Percentiles rank a stretch among this genome's conserved stretches.
Evolutionary conservation across 2,797 vertebrate species (phyloP).

Genomic region (Channa striata): DNA sequence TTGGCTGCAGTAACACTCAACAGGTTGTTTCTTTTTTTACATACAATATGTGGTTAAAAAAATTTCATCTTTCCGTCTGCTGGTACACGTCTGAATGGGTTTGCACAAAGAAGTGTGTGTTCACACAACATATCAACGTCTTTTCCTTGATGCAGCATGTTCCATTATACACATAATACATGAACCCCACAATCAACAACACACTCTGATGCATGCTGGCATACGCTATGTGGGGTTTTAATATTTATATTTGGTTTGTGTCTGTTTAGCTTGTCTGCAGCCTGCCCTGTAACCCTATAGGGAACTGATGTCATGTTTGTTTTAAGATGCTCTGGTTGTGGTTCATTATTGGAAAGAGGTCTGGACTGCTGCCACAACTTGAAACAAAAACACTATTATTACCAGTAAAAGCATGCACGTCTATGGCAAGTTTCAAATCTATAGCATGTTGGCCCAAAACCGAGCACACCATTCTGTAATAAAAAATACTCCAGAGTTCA

Average conservation of each 20-base stretch:
- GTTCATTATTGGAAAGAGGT: not conserved
- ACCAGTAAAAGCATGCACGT: not conserved
- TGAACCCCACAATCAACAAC: conserved; percentile 46
- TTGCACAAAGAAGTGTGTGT: conserved; percentile 25
- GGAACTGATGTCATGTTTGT: not conserved
- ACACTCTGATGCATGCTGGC: conserved; percentile 68
- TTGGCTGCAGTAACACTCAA: conserved; percentile 54
- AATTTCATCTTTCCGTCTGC: conserved; percentile 35
- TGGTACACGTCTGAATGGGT: conserved; percentile 43
- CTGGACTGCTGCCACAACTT: conserved; percentile 2
- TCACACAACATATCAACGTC: conserved; percentile 27
- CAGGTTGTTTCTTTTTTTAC: conserved; percentile 49
- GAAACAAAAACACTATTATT: conserved; percentile 12
- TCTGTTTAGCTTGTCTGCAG: conserved; percentile 45
- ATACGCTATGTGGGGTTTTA: conserved; percentile 31
- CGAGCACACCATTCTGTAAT: not conserved
- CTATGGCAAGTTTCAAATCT: not conserved
- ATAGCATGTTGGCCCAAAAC: not conserved
- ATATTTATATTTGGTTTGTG: conserved; percentile 44
- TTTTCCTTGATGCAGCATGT: conserved; percentile 70
- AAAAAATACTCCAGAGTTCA: not conserved
- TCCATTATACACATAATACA: conserved; percentile 60
- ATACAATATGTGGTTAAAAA: conserved; percentile 19
- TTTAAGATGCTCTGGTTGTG: conserved; percentile 3
- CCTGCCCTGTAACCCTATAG: conserved; percentile 27